Evolutionary conservation across 2,888 invertebrate genomes (phyloP).

Genomic region (Diarsia brunnea): DNA sequence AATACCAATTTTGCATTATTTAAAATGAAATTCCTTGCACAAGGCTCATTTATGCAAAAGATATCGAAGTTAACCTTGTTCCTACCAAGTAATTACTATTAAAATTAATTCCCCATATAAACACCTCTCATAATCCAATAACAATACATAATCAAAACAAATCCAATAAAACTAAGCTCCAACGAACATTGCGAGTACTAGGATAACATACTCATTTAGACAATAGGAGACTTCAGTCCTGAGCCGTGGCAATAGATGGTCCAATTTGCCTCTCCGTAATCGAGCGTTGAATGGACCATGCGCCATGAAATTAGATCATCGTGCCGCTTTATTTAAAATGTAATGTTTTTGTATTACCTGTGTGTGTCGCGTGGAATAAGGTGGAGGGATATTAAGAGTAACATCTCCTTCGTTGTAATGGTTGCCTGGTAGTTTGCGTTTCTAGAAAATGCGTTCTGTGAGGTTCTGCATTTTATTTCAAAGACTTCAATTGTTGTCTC

Average conservation of each 20-base stretch:
- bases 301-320: constrained; percentile 87
- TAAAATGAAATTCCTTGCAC: background rate
- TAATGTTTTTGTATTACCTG: constrained; percentile 60
- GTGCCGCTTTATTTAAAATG: constrained; percentile 58
- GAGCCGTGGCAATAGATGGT: constrained; percentile 82
- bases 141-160: constrained; percentile 31
- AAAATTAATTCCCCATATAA: background rate
- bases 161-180: constrained; percentile 49
- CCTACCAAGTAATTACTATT: background rate
- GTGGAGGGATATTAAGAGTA: constrained; percentile 40
- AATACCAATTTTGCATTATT: background rate
- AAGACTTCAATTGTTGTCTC: background rate
- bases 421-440: constrained; percentile 9
- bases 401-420: constrained; percentile 37
- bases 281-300: constrained; percentile 85
- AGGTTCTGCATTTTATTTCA: background rate
- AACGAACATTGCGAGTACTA: constrained; percentile 72
- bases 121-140: constrained; percentile 19
- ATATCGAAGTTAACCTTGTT: background rate
- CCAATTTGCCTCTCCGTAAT: constrained; percentile 87
- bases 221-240: constrained; percentile 69
- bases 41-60: background rate
- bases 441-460: background rate
- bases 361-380: constrained; percentile 47
- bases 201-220: constrained; percentile 80